Percentiles rank a stretch among this genome's conserved stretches.
Evolutionary conservation across 2,888 invertebrate species (phyloP).

Genomic region (Euphydryas editha): DNA sequence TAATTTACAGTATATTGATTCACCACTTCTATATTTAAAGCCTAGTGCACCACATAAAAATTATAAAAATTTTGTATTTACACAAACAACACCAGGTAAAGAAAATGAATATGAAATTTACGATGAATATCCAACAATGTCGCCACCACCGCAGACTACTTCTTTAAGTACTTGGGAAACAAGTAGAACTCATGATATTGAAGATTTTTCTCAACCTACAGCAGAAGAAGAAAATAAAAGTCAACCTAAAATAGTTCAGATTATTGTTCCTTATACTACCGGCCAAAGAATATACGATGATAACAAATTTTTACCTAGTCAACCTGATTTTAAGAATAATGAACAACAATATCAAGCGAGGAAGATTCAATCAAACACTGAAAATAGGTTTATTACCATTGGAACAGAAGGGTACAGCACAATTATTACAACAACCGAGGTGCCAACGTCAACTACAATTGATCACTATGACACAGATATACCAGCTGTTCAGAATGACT

Average conservation of each 20-base stretch:
- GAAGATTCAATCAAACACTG: constrained; percentile 74
- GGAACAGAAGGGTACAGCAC: constrained; percentile 57
- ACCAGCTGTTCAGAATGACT: constrained; percentile 62
- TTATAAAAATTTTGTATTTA: constrained; percentile 69
- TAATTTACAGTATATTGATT: constrained; percentile 81
- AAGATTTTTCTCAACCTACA: constrained; percentile 52
- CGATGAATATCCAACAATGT: constrained; percentile 67
- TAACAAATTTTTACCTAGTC: constrained; percentile 55
- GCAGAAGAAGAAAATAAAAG: constrained; percentile 61
- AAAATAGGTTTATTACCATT: constrained; percentile 50
- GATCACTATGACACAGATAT: constrained; percentile 80
- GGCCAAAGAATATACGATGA: constrained; percentile 55
- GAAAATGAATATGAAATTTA: constrained; percentile 74
- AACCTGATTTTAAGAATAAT: constrained; percentile 60
- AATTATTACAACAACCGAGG: constrained; percentile 60
- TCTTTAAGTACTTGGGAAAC: constrained; percentile 59
- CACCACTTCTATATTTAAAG: constrained; percentile 82
- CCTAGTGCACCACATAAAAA: constrained; percentile 82
- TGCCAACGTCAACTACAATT: constrained; percentile 52
- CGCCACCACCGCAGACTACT: constrained; percentile 50
- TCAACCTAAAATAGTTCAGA: constrained; percentile 87
- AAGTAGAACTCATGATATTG: constrained; percentile 58
- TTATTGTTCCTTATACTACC: constrained; percentile 91
- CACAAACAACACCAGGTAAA: constrained; percentile 59
- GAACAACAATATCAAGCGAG: constrained; percentile 73